Conservation (phyloP, 2,797 vertebrate species). For the Lagodon rhomboides region DNA sequence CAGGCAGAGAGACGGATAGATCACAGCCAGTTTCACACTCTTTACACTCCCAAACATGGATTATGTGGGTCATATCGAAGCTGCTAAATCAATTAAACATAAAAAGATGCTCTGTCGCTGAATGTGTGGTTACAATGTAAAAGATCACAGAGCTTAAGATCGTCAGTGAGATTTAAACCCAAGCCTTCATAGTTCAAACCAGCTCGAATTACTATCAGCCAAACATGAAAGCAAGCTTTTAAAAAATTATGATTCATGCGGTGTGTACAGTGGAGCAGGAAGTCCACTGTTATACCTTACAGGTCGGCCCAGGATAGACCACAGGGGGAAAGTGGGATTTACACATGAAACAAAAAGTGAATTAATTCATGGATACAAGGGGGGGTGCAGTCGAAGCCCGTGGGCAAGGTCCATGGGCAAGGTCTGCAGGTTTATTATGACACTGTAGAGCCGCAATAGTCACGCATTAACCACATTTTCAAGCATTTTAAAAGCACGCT, state of each 20-base stretch:
- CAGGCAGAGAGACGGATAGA: neutral
- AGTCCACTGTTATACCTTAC: neutral
- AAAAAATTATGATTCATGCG: conserved; percentile 31
- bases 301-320: conserved; percentile 28
- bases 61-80: conserved; percentile 29
- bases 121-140: conserved; percentile 18
- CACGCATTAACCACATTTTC: conserved; percentile 7
- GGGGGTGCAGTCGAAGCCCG: neutral
- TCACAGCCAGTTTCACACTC: neutral
- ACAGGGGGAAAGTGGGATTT: conserved; percentile 12
- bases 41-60: conserved; percentile 5
- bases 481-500: conserved; percentile 2
- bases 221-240: conserved; percentile 33
- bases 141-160: conserved; percentile 4
- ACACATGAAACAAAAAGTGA: conserved; percentile 22
- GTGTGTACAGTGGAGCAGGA: conserved; percentile 1
- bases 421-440: neutral
- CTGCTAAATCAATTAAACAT: conserved; percentile 16
- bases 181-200: neutral
- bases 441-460: neutral
- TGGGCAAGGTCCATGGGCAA: conserved; percentile 4
- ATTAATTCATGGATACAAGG: conserved; percentile 6
- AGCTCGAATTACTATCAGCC: conserved; percentile 2
- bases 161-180: conserved; percentile 21
- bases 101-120: neutral